A percentile compares a stretch with the other conserved stretches of the same genome.
Conservation (phyloP, 2,113 vertebrate species). For the Salminus brasiliensis region DNA sequence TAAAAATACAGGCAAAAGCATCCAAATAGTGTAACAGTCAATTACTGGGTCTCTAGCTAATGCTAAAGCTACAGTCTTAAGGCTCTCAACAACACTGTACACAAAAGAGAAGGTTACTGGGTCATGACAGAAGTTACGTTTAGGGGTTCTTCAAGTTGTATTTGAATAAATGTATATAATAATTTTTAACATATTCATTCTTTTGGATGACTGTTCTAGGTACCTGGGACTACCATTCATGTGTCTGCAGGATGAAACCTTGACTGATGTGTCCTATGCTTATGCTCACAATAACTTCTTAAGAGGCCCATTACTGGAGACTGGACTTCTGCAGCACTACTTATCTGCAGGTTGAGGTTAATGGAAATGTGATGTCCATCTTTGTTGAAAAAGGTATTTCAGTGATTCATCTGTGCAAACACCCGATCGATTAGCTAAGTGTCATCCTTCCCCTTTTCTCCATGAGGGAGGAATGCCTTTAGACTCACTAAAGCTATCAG, state of each 20-base stretch:
- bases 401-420: not conserved
- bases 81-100: too few species aligned
- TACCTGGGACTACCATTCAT: not conserved
- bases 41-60: not conserved
- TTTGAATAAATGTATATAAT: not conserved
- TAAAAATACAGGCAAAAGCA: too few species aligned
- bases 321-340: not conserved
- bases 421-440: not conserved
- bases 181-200: not conserved
- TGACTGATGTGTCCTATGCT: not conserved
- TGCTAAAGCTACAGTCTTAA: too few species aligned
- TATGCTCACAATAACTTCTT: not conserved
- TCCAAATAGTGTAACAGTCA: too few species aligned
- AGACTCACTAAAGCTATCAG: not conserved
- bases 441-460: not conserved
- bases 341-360: not conserved
- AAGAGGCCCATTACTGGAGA: not conserved
- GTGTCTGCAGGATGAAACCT: not conserved
- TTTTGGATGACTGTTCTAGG: not conserved
- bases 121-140: too few species aligned
- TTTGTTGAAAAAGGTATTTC: not conserved
- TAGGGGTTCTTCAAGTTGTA: not conserved
- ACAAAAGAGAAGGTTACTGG: too few species aligned
- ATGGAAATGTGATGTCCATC: slow-evolving; percentile 3
- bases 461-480: not conserved